phyloP scores from a whole-genome alignment of 2,797 vertebrate genomes.

The Selene dorsalis region DNA sequence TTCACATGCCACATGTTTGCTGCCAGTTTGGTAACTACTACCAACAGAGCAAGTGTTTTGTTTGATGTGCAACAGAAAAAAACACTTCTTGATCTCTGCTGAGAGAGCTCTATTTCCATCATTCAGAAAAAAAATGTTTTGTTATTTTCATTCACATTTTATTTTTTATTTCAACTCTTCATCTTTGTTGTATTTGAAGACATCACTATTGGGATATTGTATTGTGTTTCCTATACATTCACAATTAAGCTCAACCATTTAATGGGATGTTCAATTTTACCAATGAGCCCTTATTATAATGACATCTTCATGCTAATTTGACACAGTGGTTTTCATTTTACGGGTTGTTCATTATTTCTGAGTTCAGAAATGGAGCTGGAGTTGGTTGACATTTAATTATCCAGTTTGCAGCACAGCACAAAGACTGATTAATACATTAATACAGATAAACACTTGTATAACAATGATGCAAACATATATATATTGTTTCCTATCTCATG shows the following conservation, averaged over 20 bases:
- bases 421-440: constrained; percentile 4
- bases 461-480: constrained; percentile 31
- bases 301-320: constrained; percentile 28
- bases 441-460: constrained; percentile 4
- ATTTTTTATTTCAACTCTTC: constrained; percentile 11
- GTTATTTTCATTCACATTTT: background rate
- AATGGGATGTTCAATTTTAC: constrained; percentile 26
- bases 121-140: background rate
- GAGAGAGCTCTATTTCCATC: background rate
- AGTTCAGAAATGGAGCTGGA: background rate
- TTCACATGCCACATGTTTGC: constrained; percentile 11
- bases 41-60: constrained; percentile 17
- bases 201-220: constrained; percentile 1
- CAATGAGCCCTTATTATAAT: constrained; percentile 24
- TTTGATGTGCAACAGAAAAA: constrained; percentile 24
- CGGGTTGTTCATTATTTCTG: constrained; percentile 17
- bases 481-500: constrained; percentile 51
- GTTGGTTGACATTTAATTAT: constrained; percentile 21
- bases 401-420: constrained; percentile 18
- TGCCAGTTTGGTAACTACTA: constrained; percentile 24
- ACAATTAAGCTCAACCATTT: constrained; percentile 16
- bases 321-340: constrained; percentile 6
- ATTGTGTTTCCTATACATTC: constrained; percentile 5
- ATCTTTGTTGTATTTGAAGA: constrained; percentile 5
- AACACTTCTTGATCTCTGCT: constrained; percentile 17